Percentiles rank a stretch among this genome's conserved stretches.
Evolutionary conservation across 2,888 invertebrate species (phyloP).

Genomic region (Stenoptilia bipunctidactyla): DNA sequence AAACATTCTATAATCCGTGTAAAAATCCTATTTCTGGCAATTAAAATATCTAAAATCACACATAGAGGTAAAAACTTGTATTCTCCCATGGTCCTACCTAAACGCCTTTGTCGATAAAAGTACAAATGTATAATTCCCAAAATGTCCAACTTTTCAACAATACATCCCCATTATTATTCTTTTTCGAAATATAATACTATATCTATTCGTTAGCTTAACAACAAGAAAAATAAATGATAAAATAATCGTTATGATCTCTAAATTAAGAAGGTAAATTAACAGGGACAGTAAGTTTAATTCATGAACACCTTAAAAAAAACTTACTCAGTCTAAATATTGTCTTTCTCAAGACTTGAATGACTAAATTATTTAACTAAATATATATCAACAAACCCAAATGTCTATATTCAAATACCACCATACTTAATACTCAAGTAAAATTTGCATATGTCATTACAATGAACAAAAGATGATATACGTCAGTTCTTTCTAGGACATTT

Average conservation of each 20-base stretch:
- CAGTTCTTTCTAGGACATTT: too few relatives aligned
- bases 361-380: constrained; percentile 32
- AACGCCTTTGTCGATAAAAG: constrained; percentile 24
- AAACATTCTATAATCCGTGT: too few relatives aligned
- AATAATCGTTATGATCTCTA: constrained; percentile 12
- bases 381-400: constrained; percentile 24
- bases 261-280: background rate
- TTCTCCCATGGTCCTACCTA: constrained; percentile 40
- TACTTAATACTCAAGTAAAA: too few relatives aligned
- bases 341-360: constrained; percentile 57
- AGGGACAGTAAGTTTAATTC: background rate
- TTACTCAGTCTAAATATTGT: constrained; percentile 66
- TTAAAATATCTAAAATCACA: constrained; percentile 33
- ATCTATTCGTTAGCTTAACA: constrained; percentile 46
- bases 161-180: constrained; percentile 45
- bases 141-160: constrained; percentile 37
- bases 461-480: too few relatives aligned
- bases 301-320: constrained; percentile 40
- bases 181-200: constrained; percentile 23
- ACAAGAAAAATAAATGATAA: constrained; percentile 37
- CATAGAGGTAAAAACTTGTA: constrained; percentile 17
- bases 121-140: constrained; percentile 28
- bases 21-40: constrained; percentile 40
- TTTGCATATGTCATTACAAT: too few relatives aligned
- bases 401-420: too few relatives aligned